Evolutionary conservation across 2,797 vertebrate genomes (phyloP), one percentile per base, ranked within the genome.

Genomic region (Cossypha niveicapilla): DNA sequence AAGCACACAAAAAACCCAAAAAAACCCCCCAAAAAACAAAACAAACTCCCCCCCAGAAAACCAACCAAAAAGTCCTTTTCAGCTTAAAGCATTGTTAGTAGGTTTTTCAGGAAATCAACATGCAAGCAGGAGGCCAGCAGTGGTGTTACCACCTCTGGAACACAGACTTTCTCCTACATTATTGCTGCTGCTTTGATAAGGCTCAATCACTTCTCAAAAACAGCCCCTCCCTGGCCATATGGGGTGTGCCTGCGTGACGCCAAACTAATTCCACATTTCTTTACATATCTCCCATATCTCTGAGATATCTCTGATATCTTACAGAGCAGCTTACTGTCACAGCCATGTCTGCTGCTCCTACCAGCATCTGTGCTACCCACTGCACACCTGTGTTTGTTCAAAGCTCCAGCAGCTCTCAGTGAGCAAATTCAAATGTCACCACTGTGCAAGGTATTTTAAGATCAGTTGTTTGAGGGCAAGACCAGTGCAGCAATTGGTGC

Each of bases 81-180:
- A 76, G 22, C 44, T 56, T 72, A 72, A 86, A 88, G 80, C 47
- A 32, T 67, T 66, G 78, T 97, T 96, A 97, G 96, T 89, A 92
- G 63, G n/a, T 87, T 95, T 84, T 94, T 66, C 68, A 87, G 56
- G n/a, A 91, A 85, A 83, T 13, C n/a, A 72, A 47, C 94, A 86
- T 81, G 90, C 92, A 90, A 72, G 62, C 80, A 90, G 84, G 74
- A 66, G 57, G 76, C 5, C 11, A 35, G 39, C 79, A 65, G 47
- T 5, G 1, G 47, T n/a, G 67, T 66, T 65, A 86, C 28, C 73
- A 83, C 13, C 39, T 30, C 39, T 47, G 3, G 3, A 85, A 84
- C 14, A 6, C n/a, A 50, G 24, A 44, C 34, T 51, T 74, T 75
- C 56, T 92, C 53, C 65, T 56, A n/a, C 7, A 7, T 27, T 27